Conservation (phyloP, 2,113 vertebrate genomes). For the Ovis canadensis region DNA sequence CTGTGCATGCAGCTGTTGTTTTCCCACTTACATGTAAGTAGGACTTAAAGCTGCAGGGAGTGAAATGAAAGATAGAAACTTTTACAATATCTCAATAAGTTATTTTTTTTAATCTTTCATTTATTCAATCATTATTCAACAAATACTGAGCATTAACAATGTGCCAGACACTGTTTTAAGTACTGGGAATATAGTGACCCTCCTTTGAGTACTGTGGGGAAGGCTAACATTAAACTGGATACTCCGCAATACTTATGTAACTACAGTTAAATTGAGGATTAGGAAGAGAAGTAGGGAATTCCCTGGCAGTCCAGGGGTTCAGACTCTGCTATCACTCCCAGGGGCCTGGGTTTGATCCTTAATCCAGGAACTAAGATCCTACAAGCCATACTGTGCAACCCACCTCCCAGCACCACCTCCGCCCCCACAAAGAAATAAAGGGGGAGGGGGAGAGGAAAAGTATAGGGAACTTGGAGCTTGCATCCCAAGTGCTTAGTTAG, state of each 20-base stretch:
- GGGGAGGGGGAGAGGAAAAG: background rate
- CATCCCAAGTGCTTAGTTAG: background rate
- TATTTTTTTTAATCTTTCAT: background rate
- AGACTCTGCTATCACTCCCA: background rate
- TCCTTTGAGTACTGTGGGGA: background rate
- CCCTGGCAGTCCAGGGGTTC: background rate
- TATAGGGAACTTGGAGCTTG: background rate
- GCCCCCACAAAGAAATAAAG: background rate
- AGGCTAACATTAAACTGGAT: background rate
- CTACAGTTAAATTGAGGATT: background rate
- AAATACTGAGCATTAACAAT: background rate
- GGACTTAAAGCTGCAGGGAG: background rate
- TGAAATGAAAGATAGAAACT: background rate
- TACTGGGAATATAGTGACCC: background rate
- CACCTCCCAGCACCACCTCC: fast-evolving
- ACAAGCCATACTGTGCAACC: background rate
- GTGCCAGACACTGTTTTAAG: background rate
- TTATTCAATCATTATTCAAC: background rate
- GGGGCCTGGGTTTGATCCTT: background rate
- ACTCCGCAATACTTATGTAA: background rate
- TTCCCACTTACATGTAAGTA: background rate
- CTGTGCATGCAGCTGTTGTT: background rate
- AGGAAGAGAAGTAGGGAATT: background rate
- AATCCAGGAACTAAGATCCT: background rate
- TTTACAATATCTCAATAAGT: background rate